A percentile compares a stretch with the other conserved stretches of the same genome.
These are phyloP conservation scores for Ametastegia equiseti DNA, from an alignment of 2,888 invertebrate species.

Conservation along the genomic window DNA sequence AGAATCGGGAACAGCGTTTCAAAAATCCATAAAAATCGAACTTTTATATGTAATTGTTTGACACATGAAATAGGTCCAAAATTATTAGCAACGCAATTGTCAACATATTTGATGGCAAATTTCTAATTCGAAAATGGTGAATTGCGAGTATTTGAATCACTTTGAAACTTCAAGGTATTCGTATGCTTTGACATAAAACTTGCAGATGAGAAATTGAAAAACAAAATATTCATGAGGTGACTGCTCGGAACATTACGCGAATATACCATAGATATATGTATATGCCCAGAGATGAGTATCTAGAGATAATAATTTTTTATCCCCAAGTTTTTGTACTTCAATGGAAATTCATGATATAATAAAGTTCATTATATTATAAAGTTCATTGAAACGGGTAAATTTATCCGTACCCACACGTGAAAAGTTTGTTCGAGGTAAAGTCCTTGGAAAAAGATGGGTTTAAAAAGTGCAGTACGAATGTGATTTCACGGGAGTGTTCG, in stretches of 20 bases:
- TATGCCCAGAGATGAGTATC: background rate
- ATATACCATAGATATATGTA: background rate
- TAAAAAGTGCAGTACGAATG: conserved; percentile 43
- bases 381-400: conserved; percentile 34
- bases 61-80: too few species aligned
- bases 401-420: conserved; percentile 22
- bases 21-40: too few species aligned
- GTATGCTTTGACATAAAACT: background rate
- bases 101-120: too few species aligned
- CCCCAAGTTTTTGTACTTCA: background rate
- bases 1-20: too few species aligned
- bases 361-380: conserved; percentile 26
- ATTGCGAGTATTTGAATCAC: background rate
- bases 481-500: conserved; percentile 14
- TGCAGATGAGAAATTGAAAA: background rate
- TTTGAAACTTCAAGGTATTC: background rate
- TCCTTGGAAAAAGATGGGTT: background rate
- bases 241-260: too few species aligned
- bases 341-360: conserved; percentile 8
- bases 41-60: too few species aligned
- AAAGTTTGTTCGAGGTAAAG: conserved; percentile 37
- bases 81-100: too few species aligned
- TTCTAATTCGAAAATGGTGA: too few species aligned
- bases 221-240: background rate
- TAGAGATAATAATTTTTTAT: conserved; percentile 8